Evolutionary conservation across 2,797 vertebrate genomes (phyloP).

Genomic region (Varecia variegata): DNA sequence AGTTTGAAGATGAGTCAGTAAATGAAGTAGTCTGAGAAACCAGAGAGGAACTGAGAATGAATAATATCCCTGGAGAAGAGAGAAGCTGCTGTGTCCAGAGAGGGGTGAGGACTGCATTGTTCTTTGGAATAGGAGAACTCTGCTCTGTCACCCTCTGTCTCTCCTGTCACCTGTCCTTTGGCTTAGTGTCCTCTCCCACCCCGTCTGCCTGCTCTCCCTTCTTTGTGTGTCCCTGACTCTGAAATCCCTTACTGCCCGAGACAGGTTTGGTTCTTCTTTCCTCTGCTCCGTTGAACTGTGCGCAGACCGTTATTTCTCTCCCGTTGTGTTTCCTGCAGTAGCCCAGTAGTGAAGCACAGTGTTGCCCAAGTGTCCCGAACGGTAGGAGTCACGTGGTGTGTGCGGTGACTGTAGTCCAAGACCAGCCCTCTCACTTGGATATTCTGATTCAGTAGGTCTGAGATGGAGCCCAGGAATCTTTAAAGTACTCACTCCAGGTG

Average conservation of each 20-base stretch:
- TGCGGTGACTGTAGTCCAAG: neutral
- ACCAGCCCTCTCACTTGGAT: neutral
- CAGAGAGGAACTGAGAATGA: neutral
- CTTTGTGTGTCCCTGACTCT: neutral
- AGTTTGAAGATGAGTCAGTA: neutral
- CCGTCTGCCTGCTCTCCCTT: neutral
- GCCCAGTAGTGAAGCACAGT: neutral
- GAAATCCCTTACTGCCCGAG: neutral
- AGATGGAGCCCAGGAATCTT: neutral
- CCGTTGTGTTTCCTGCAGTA: neutral
- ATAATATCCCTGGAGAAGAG: neutral
- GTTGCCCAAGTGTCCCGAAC: neutral
- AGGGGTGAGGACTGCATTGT: neutral
- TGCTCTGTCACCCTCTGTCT: neutral
- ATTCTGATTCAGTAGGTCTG: neutral
- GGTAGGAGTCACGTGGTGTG: neutral
- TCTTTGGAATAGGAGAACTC: neutral
- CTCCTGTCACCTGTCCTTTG: neutral
- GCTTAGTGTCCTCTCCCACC: neutral
- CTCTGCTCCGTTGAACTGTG: neutral
- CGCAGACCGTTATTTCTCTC: neutral
- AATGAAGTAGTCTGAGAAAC: neutral
- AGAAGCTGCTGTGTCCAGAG: neutral
- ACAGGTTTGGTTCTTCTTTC: neutral
- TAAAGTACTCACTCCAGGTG: neutral